phyloP scores from a whole-genome alignment of 2,113 vertebrate species.

The Elachura formosa region DNA sequence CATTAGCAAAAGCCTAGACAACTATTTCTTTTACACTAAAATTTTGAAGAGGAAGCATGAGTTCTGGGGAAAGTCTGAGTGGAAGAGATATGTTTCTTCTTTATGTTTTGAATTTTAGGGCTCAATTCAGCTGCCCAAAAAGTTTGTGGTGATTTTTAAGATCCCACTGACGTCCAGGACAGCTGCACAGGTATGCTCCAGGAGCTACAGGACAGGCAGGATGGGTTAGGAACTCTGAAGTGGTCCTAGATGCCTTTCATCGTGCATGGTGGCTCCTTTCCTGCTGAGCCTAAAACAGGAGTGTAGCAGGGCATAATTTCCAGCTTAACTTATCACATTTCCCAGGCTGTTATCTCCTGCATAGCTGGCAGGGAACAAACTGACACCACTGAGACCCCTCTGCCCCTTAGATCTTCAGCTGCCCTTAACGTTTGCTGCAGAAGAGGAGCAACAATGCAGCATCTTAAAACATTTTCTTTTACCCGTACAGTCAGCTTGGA shows the following conservation, averaged over 20 bases:
- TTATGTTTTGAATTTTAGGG: background rate
- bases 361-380: background rate
- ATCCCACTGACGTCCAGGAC: background rate
- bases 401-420: background rate
- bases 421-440: background rate
- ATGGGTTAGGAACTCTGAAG: background rate
- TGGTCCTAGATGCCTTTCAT: background rate
- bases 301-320: background rate
- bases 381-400: background rate
- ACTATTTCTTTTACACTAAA: background rate
- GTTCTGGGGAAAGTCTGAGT: background rate
- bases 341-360: background rate
- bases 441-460: background rate
- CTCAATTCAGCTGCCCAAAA: background rate
- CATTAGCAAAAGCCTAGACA: background rate
- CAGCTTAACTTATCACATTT: background rate
- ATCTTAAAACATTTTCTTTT: background rate
- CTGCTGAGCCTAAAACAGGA: background rate
- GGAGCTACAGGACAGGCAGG: background rate
- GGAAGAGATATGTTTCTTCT: background rate
- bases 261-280: background rate
- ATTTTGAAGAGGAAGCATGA: background rate
- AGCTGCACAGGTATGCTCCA: background rate
- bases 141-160: background rate
- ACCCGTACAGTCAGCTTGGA: background rate